These are phyloP conservation scores for Passer montanus DNA, from an alignment of 2,113 vertebrate species.

Conservation along the genomic window DNA sequence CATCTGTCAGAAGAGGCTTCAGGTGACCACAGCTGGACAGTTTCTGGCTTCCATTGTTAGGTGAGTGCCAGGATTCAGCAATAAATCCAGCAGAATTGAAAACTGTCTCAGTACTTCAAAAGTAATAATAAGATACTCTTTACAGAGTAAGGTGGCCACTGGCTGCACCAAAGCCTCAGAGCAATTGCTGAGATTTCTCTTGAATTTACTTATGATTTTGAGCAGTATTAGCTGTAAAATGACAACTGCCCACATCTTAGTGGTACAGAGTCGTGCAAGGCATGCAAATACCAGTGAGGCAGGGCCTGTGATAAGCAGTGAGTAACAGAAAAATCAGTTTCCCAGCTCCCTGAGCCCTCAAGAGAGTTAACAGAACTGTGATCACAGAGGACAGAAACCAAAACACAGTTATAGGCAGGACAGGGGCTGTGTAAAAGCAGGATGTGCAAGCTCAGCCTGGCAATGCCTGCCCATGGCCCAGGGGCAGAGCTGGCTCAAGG, in stretches of 20 bases:
- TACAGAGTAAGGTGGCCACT: background rate
- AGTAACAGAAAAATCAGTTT: background rate
- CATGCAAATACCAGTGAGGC: background rate
- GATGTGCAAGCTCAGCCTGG: background rate
- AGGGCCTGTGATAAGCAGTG: background rate
- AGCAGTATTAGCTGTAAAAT: background rate
- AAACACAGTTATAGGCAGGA: background rate
- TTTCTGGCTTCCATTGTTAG: background rate
- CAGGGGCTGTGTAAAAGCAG: background rate
- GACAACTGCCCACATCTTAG: background rate
- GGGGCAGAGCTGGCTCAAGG: background rate
- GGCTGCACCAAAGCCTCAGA: background rate
- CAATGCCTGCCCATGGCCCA: background rate
- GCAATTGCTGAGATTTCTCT: background rate
- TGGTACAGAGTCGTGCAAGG: background rate
- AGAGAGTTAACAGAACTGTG: background rate
- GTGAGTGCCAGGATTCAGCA: background rate
- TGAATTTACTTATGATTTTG: background rate
- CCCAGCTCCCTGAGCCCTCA: background rate
- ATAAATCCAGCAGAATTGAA: background rate
- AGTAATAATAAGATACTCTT: background rate
- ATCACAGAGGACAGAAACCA: background rate
- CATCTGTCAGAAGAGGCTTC: background rate
- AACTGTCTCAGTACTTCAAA: background rate
- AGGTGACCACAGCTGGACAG: background rate